Base-by-base conservation (phyloP, 2,113 vertebrate genomes). In the Tichodroma muraria region DNA sequence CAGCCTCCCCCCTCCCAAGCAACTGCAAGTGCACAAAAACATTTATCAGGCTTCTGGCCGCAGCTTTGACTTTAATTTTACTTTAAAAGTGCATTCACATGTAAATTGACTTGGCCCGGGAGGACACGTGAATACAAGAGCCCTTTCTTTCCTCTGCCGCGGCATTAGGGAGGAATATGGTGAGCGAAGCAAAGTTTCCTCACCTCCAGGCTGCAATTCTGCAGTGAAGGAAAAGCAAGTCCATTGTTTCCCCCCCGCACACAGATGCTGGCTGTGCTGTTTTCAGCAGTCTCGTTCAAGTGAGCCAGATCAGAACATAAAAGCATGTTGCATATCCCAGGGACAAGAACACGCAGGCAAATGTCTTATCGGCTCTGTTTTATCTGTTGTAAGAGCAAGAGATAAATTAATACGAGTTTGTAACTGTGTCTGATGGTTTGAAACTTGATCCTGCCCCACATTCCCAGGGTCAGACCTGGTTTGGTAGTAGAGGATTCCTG, bases 11-110 rank as follows among this genome's bases (percentile, higher is more conserved):
- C 59, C 28, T 66, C 73, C 85, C 56, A 21, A 64, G 68, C 84
- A 60, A 90, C 60, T 45, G 78, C 81, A 63, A 47, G 70, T n/a
- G 89, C 75, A 77, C 87, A 71, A 50, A 70, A 78, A 66, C 91
- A 52, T 88, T 88, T 70, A 57, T 63, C 85, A 88, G 76, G 90
- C 88, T 93, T 85, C 92, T 83, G 90, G 85, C 71, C 90, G 2
- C 6, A 44, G 90, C 94, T 96, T 80, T 94, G 96, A 90, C 93
- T 95, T 96, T 94, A 75, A 96, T 95, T 96, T 90, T 80, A 93
- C 93, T 95, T 95, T 91, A 57, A 88, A 94, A 94, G 94, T 59
- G 65, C 90, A 88, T 93, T 91, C 85, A 83, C 53, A 85, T 91
- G 93, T 73, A 95, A 91, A 96, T 91, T 15, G 85, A 77, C 72